Base-by-base conservation (phyloP, 2,888 invertebrate genomes). In the Synergus gifuensis region DNA sequence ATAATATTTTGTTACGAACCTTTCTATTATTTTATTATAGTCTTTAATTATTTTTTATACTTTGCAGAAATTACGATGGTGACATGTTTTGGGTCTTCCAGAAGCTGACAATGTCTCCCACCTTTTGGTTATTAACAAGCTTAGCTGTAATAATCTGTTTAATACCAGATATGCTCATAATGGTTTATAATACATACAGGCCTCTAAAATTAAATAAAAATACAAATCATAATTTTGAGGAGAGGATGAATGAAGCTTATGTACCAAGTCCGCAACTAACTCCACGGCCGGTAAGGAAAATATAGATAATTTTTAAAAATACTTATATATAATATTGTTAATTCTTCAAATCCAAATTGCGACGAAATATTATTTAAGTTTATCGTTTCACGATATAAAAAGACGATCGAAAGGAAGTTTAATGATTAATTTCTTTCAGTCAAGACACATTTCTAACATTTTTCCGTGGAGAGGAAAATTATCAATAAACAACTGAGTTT, bases 31-130 rank as follows among this genome's bases (percentile, higher is more conserved):
- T 49, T 1, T 49, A 49, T 44, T 58, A 76, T 42, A 42, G 7
- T 64, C 42, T 62, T 46, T 18, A 64, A 40, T n/a, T 42, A 42
- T 58, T 42, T 60, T 60, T 58, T 76, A 62, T 36, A 36, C 80
- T 76, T 83, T 80, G 42, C 46, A 94, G 94, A 44, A 89, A 87
- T 49, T 93, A 92, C 83, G 93, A 95, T 81, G 93, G 93, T 12
- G 92, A 93, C 79, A 93, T 95, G 14, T 92, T 94, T 0, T 94
- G 94, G 85, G 94, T 95, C 0, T 96, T 95, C 87, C 93, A 93
- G 0, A 93, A 93, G 18, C 92, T 96, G n/a, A 79, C 95, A n/a
- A 81, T 88, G 0, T 94, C 95, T 0, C 90, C 94, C 0, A 89
- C 94, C 0, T 94, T 95, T 87, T 95, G 95, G 94, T 83, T 95